A percentile compares a stretch with the other conserved stretches of the same genome.
Conservation (phyloP, 2,888 invertebrate genomes). For the Drosophila fulvimacula region DNA sequence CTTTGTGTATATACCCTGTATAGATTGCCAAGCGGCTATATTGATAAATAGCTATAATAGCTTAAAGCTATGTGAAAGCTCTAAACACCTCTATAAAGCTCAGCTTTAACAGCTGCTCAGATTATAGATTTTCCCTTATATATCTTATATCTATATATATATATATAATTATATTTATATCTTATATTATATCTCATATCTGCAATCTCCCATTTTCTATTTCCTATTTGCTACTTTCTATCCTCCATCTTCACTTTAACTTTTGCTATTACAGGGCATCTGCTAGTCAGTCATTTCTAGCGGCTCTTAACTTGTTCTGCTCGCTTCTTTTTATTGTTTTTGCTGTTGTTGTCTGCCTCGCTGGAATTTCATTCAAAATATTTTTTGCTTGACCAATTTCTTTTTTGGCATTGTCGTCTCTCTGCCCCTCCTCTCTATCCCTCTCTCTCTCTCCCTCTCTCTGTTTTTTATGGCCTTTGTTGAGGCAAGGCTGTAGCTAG, state of each 20-base stretch:
- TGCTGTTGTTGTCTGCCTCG: constrained; percentile 37
- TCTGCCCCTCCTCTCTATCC: not conserved
- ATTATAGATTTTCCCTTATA: too few species aligned
- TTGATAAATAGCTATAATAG: not conserved
- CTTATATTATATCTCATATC: not conserved
- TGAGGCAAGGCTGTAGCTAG: constrained; percentile 50
- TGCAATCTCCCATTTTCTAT: not conserved
- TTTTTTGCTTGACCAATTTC: constrained; percentile 75
- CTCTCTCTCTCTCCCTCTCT: constrained; percentile 12
- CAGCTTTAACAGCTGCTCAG: not conserved
- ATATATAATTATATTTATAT: too few species aligned
- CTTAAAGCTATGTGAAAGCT: not conserved
- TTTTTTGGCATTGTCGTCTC: constrained; percentile 61
- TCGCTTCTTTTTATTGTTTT: constrained; percentile 25
- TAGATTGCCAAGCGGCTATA: not conserved
- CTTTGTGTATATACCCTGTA: constrained; percentile 19
- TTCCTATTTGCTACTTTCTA: not conserved
- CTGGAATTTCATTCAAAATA: constrained; percentile 77
- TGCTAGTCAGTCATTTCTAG: not conserved
- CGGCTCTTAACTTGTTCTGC: constrained; percentile 33
- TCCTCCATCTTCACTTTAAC: not conserved
- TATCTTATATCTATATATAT: too few species aligned
- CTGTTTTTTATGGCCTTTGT: constrained; percentile 46
- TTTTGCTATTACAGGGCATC: constrained; percentile 28
- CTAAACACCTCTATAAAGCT: not conserved